phyloP scores from a whole-genome alignment of 2,113 vertebrate species.

The Urocolius indicus region DNA sequence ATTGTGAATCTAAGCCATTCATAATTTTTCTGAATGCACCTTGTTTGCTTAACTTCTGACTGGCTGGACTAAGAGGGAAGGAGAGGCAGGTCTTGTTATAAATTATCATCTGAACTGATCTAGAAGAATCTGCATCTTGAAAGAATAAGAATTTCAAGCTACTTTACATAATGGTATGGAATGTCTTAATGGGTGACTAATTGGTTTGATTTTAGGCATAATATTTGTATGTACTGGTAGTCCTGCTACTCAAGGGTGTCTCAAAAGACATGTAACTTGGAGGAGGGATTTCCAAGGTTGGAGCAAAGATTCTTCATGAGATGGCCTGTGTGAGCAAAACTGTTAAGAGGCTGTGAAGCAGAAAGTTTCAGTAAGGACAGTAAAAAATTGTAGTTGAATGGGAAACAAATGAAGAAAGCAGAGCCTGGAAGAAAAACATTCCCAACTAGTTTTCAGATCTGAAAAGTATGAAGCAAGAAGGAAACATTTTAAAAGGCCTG shows the following conservation, averaged over 20 bases:
- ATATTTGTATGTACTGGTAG: background rate
- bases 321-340: rapidly evolving
- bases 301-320: background rate
- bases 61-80: background rate
- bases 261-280: background rate
- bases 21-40: background rate
- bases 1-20: background rate
- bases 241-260: background rate
- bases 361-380: background rate
- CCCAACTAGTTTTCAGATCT: background rate
- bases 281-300: background rate
- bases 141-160: background rate
- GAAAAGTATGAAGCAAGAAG: background rate
- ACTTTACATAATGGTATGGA: background rate
- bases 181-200: background rate
- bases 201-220: background rate
- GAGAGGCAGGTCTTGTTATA: background rate
- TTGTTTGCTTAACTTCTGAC: background rate
- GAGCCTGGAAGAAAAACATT: background rate
- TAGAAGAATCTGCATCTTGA: background rate
- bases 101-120: background rate
- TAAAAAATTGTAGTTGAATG: background rate
- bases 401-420: background rate
- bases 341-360: background rate
- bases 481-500: background rate